Evolutionary conservation across 2,113 vertebrate species (phyloP).

Genomic region (Dasypus novemcinctus): DNA sequence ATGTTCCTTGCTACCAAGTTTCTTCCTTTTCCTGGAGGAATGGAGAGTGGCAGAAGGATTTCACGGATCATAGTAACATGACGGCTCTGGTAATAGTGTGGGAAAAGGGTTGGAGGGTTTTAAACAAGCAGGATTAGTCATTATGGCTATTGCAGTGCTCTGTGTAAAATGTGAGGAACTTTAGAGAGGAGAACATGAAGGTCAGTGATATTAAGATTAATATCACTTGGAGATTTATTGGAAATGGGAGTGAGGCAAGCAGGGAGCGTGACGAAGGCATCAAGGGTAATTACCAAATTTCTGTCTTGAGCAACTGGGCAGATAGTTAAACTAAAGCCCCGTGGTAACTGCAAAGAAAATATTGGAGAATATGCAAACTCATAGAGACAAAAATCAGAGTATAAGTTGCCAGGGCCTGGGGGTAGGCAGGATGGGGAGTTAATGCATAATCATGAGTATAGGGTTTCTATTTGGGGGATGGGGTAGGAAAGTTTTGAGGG

Average conservation of each 20-base stretch:
- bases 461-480: too few species aligned
- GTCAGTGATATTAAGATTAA: not conserved
- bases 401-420: too few species aligned
- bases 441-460: too few species aligned
- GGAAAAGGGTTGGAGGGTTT: not conserved
- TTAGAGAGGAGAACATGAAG: not conserved
- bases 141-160: not conserved
- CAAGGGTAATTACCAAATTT: not conserved
- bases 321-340: too few species aligned
- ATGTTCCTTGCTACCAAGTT: not conserved
- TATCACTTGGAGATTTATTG: not conserved
- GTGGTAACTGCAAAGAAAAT: too few species aligned
- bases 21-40: not conserved
- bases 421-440: too few species aligned
- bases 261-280: not conserved
- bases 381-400: too few species aligned
- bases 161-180: not conserved
- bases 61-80: not conserved
- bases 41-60: not conserved
- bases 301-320: not conserved
- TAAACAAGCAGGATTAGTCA: not conserved
- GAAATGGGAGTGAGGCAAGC: not conserved
- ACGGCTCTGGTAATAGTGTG: not conserved
- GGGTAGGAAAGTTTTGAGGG: too few species aligned
- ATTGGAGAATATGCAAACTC: too few species aligned